phyloP scores from a whole-genome alignment of 2,888 invertebrate genomes.

The Lamproptera curius region DNA sequence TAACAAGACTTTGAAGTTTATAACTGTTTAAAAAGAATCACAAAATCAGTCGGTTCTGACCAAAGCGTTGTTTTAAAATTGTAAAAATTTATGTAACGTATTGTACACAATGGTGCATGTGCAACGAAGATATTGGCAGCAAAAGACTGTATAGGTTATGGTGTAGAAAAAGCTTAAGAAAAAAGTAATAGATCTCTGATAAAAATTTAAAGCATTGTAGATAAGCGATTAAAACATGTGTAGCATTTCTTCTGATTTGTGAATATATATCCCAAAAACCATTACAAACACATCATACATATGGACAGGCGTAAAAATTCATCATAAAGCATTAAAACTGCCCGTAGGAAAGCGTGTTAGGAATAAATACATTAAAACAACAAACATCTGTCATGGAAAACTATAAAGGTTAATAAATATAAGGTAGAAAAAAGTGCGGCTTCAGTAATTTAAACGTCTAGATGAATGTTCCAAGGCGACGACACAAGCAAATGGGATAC shows the following conservation, averaged over 20 bases:
- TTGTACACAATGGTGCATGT: slow-evolving; percentile 32
- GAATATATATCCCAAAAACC: background rate
- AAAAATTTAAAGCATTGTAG: background rate
- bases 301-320: background rate
- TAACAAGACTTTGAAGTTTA: too few species aligned
- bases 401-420: background rate
- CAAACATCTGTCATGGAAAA: background rate
- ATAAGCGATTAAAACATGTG: background rate
- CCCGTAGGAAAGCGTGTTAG: background rate
- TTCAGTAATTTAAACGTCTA: background rate
- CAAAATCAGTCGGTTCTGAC: too few species aligned
- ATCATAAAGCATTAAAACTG: too few species aligned
- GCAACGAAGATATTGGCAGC: slow-evolving; percentile 36
- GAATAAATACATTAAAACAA: background rate
- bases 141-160: slow-evolving; percentile 11
- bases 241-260: background rate
- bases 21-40: background rate
- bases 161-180: slow-evolving; percentile 22
- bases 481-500: slow-evolving; percentile 13
- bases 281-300: background rate
- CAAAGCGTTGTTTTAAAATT: too few species aligned
- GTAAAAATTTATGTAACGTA: background rate
- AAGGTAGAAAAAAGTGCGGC: background rate
- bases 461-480: background rate
- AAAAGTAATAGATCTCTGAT: background rate